Evolutionary conservation across 1,140 invertebrate species (phyloP), one percentile per base, ranked within the genome.

Genomic region (Platorchestia sp.): DNA sequence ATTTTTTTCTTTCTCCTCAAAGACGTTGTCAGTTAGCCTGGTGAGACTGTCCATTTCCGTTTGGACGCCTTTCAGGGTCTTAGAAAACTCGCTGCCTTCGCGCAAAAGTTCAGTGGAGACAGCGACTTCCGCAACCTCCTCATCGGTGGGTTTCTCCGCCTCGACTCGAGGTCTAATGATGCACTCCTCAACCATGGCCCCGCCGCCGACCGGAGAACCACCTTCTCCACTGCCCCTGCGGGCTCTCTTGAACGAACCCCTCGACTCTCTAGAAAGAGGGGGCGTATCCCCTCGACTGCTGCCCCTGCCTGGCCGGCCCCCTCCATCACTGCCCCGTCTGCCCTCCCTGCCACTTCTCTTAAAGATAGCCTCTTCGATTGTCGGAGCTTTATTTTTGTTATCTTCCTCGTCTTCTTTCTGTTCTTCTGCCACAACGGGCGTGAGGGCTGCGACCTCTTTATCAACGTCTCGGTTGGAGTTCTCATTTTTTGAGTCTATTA

Each of bases 191-290:
- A 93, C 91, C 91, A 93, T 93, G 7, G 91, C 91, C 40, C 91
- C 91, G 43, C 91, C 91, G 91, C 91, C 91, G 14, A 93, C 91
- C 43, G 91, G 91, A 45, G 91, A 93, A 45, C 91, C 91, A n/a
- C 91, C 91, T 93, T 93, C 91, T 47, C 91, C 91, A 44, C 91
- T 93, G 40, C 91, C 91, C 44, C 45, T 93, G 40, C 91, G 91
- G 43, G 91, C 91, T 47, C 91, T 93, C 45, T 93, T 93, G 40
- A 93, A 93, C 91, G 91, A 93, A 93, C 91, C 91, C 45, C 43
- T 7, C 43, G 91, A 93, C 91, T 93, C 91, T 93, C 91, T 93
- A 93, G 91, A 93, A 93, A 93, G 91, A 93, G 91, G 91, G 91
- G 91, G 91, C 91, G 91, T 93, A 44, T 93, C 91, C 44, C 91